Evolutionary conservation across 2,113 vertebrate species (phyloP).

Genomic region (Cinclus cinclus): DNA sequence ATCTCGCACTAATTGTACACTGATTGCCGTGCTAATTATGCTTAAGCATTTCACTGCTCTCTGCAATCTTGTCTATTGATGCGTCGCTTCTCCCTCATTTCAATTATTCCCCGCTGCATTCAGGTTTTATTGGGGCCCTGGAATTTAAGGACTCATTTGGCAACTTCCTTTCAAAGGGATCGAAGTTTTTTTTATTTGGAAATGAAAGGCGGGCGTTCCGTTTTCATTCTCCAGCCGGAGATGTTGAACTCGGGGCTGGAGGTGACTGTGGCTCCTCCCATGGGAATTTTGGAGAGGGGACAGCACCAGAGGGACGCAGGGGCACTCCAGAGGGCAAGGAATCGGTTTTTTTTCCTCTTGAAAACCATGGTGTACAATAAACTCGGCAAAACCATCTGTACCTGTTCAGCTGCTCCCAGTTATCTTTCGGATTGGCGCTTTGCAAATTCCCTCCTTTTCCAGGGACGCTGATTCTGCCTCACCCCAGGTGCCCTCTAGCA

Average conservation of each 20-base stretch:
- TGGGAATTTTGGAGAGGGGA: neutral
- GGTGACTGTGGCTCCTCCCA: neutral
- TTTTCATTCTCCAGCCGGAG: neutral
- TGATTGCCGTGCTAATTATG: neutral
- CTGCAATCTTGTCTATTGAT: neutral
- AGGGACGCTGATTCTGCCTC: fast-evolving
- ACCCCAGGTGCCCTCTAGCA: neutral
- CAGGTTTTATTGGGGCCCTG: neutral
- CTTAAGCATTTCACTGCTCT: neutral
- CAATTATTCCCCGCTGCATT: fast-evolving
- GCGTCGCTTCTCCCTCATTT: neutral
- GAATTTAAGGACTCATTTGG: neutral
- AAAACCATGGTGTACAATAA: neutral
- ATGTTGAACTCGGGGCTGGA: neutral
- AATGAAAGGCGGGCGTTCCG: neutral
- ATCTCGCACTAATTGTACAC: neutral
- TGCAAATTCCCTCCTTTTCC: neutral
- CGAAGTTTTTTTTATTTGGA: neutral
- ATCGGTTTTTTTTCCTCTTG: neutral
- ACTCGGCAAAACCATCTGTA: fast-evolving
- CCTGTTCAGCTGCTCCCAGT: neutral
- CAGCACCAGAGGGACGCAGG: neutral
- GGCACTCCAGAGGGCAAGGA: neutral
- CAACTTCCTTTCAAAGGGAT: neutral
- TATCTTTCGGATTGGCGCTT: neutral